Conservation (phyloP, 2,113 vertebrate genomes). For the Pampusana beccarii region DNA sequence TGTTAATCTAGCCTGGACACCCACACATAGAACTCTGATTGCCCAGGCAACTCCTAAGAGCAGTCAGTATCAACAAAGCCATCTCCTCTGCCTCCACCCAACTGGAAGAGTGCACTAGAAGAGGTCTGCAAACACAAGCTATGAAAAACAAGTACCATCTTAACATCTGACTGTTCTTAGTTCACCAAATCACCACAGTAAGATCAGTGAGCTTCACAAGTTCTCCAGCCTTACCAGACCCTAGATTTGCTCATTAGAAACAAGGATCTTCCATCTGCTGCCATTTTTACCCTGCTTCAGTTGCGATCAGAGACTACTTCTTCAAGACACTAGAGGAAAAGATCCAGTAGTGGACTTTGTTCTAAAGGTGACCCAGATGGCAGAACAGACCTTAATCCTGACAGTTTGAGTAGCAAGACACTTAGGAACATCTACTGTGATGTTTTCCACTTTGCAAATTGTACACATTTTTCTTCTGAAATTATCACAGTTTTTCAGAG, state of each 20-base stretch:
- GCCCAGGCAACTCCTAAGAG: neutral
- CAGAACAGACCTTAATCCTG: neutral
- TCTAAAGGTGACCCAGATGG: neutral
- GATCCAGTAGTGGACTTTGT: neutral
- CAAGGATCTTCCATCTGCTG: neutral
- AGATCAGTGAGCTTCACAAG: neutral
- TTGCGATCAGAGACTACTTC: neutral
- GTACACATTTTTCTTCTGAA: neutral
- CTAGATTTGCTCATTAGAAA: neutral
- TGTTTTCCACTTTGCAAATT: neutral
- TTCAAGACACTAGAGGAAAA: neutral
- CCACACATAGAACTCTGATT: neutral
- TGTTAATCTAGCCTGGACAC: neutral
- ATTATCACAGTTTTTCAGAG: neutral
- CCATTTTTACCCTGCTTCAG: neutral
- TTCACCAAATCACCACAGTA: neutral
- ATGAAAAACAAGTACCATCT: neutral
- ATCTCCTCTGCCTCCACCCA: neutral
- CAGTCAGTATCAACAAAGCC: neutral
- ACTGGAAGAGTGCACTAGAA: accelerated
- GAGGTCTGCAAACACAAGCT: neutral
- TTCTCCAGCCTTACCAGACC: neutral
- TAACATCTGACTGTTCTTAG: neutral
- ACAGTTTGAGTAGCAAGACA: neutral
- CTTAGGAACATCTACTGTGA: neutral